These are phyloP conservation scores for Coptodon rendalli DNA, from an alignment of 2,113 vertebrate species.

Conservation along the genomic window DNA sequence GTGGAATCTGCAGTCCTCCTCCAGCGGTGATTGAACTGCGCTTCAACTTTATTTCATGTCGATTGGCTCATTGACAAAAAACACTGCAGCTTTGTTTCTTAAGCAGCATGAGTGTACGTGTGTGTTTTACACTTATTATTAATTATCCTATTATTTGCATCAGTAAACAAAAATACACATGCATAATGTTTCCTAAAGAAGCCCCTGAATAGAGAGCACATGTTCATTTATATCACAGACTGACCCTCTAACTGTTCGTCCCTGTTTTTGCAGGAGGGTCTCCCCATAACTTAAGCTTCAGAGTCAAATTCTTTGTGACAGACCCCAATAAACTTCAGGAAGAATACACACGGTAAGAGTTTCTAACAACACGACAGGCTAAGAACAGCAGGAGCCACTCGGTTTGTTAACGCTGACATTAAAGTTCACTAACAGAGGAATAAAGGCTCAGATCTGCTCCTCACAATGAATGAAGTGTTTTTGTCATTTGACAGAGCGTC, in stretches of 20 bases:
- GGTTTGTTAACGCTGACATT: not conserved
- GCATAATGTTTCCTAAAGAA: not conserved
- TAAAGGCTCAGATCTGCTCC: not conserved
- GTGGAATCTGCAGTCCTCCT: not conserved
- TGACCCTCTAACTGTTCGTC: not conserved
- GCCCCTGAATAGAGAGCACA: not conserved
- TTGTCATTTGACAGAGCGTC: not conserved
- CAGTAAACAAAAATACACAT: not conserved
- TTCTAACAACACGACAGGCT: not conserved
- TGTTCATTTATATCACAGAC: too few species aligned
- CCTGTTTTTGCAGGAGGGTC: conserved; percentile 82
- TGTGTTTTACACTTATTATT: not conserved
- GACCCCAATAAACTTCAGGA: conserved; percentile 97
- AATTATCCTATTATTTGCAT: not conserved
- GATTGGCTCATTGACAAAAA: not conserved
- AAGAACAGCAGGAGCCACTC: not conserved
- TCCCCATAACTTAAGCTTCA: conserved; percentile 92
- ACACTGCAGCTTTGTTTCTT: not conserved
- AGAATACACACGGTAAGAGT: conserved; percentile 92
- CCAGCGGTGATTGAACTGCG: conserved; percentile 39
- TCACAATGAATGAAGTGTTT: not conserved
- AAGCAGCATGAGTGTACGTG: not conserved
- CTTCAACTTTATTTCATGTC: conserved; percentile 22
- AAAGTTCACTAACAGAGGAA: not conserved
- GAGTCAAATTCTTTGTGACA: conserved; percentile 98